These are phyloP conservation scores for Caenorhabditis plicata DNA, from an alignment of 2,888 invertebrate genomes.

Conservation along the genomic window DNA sequence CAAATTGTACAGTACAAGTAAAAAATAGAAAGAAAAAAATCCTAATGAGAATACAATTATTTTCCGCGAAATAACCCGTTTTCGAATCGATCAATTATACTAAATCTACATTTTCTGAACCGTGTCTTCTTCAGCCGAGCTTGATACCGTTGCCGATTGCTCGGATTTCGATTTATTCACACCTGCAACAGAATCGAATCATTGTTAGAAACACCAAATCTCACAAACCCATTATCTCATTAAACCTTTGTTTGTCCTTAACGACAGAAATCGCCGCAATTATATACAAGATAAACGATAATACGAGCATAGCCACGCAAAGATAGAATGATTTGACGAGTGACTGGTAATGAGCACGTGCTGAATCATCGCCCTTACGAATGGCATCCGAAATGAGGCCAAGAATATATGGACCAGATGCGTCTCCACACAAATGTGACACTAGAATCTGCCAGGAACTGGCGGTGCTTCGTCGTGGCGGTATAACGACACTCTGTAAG, in stretches of 20 bases:
- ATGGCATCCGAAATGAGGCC: conserved; percentile 70
- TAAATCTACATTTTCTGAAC: no score
- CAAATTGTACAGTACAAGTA: no score
- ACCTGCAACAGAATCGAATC: no score
- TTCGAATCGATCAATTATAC: no score
- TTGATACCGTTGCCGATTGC: no score
- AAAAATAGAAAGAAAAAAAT: no score
- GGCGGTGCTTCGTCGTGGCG: conserved; percentile 90
- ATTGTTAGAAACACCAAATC: no score
- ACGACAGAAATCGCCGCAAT: conserved; percentile 36
- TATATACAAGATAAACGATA: conserved; percentile 38
- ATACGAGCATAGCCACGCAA: conserved; percentile 38
- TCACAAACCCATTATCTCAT: conserved; percentile 37
- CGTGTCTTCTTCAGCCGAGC: no score
- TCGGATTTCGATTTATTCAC: no score
- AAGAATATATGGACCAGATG: conserved; percentile 93
- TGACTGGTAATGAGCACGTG: conserved; percentile 29
- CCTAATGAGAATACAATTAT: no score
- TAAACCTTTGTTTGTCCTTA: conserved; percentile 37
- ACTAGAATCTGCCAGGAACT: conserved; percentile 95
- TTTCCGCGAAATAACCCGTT: no score
- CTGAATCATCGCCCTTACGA: conserved; percentile 31
- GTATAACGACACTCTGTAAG: conserved; percentile 96
- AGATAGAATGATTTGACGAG: conserved; percentile 42
- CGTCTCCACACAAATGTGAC: conserved; percentile 95